Conservation (phyloP, 2,888 invertebrate genomes). For the Limnephilus marmoratus region DNA sequence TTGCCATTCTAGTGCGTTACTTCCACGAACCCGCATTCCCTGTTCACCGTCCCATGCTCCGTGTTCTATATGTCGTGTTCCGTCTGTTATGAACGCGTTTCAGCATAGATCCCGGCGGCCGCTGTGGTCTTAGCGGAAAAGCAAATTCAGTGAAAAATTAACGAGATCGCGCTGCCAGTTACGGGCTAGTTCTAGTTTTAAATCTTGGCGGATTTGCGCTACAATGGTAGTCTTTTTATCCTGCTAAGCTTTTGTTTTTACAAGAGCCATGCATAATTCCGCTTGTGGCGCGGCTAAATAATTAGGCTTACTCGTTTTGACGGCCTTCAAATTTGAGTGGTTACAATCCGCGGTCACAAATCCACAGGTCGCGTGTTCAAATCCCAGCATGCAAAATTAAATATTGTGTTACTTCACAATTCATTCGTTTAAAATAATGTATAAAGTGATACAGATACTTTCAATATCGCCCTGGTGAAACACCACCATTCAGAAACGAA, state of each 20-base stretch:
- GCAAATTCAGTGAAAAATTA: constrained; percentile 38
- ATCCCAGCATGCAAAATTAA: too few relatives aligned
- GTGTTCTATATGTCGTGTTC: not conserved
- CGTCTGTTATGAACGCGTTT: constrained; percentile 12
- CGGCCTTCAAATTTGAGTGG: too few relatives aligned
- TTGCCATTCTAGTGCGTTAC: not conserved
- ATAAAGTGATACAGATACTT: too few relatives aligned
- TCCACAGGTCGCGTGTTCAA: too few relatives aligned
- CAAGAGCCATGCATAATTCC: not conserved
- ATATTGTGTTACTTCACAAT: too few relatives aligned
- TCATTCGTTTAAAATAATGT: too few relatives aligned
- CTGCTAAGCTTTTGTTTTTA: not conserved
- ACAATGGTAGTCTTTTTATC: not conserved
- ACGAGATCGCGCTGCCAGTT: constrained; percentile 2
- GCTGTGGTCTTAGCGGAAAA: constrained; percentile 33
- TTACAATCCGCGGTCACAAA: too few relatives aligned
- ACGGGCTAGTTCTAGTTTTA: constrained; percentile 34
- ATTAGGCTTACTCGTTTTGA: not conserved
- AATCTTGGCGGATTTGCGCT: constrained; percentile 23
- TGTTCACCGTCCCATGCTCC: not conserved
- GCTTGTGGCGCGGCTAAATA: not conserved
- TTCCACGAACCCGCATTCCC: not conserved
- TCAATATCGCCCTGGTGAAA: too few relatives aligned
- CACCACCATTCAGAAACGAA: too few relatives aligned
- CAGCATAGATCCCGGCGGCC: constrained; percentile 21